Evolutionary conservation across 2,888 invertebrate species (phyloP).

Genomic region (Stenodera caucasica): DNA sequence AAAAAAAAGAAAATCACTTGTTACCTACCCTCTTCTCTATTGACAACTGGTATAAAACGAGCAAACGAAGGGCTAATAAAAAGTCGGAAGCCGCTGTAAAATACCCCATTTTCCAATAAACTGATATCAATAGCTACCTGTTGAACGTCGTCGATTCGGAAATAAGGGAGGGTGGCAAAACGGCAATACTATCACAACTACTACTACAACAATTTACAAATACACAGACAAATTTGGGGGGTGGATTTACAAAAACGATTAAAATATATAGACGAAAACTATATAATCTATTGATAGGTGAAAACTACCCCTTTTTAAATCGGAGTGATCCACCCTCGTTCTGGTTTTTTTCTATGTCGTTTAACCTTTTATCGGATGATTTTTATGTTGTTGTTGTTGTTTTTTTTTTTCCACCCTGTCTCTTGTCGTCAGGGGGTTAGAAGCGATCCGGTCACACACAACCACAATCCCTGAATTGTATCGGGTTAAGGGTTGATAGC

Average conservation of each 20-base stretch:
- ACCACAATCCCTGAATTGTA: conserved; percentile 5
- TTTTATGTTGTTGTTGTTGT: conserved; percentile 13
- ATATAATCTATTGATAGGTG: background rate
- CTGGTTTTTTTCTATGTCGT: conserved; percentile 26
- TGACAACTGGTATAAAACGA: conserved; percentile 33
- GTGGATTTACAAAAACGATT: background rate
- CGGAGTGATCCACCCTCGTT: conserved; percentile 14
- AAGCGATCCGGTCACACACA: background rate
- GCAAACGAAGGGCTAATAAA: conserved; percentile 45
- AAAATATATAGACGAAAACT: background rate
- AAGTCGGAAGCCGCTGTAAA: conserved; percentile 52
- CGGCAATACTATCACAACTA: background rate
- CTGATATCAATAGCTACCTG: conserved; percentile 58
- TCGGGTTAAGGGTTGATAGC: conserved; percentile 4
- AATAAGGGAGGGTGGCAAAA: conserved; percentile 15
- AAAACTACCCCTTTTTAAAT: background rate
- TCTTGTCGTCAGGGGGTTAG: too few relatives aligned
- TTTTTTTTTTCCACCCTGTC: too few relatives aligned
- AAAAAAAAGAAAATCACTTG: too few relatives aligned
- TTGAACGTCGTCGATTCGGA: conserved; percentile 44
- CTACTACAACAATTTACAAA: background rate
- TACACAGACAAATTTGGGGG: background rate
- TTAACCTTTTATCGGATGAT: conserved; percentile 19
- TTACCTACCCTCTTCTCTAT: too few relatives aligned
- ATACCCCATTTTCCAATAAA: conserved; percentile 58